Evolutionary conservation across 2,797 vertebrate genomes (phyloP), one percentile per base, ranked within the genome.

Genomic region (Danio tinwini): DNA sequence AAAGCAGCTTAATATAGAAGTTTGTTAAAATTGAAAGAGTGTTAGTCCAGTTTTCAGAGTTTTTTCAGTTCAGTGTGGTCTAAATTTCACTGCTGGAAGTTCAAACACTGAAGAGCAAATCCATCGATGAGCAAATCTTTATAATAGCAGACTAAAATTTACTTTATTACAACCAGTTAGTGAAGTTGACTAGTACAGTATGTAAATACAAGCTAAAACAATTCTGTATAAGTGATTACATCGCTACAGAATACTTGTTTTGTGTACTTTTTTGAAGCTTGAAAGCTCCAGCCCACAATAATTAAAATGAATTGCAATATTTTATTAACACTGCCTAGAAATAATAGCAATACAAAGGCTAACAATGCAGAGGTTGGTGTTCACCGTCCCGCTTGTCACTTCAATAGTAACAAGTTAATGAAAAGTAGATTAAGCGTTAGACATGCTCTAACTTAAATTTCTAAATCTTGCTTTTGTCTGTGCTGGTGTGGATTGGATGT

Each of bases 401-500:
- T 80, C 42, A 80, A 19, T 19, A 72, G 78, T 64, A 21, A 16
- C 65, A 73, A 65, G 21, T 80, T 73, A 80, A 80, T 80, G 40
- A 65, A 29, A 63, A 65, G 50, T 73, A 45, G 76, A 79, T 72
- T 71, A 53, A 63, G 58, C 19, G 11, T 68, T 55, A 63, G 56
- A 79, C 76, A 53, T 79, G 68, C 77, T 63, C 68, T 58, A 56
- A 73, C 42, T 49, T 80, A 58, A 65, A 73, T 49, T 69, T 16
- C 21, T 73, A 56, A 80, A 73, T 73, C 78, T 80, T 2, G 5
- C 59, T 47, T 65, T 80, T 80, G 77, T 72, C 59, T 56, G 49
- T 71, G 21, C 61, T 80, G 59, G 19, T 80, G 69, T 73, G 78
- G 69, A 80, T 73, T 80, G 78, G 61, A 65, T 80, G 78, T 65